These are phyloP conservation scores for Antitype chi DNA, from an alignment of 2,888 invertebrate species.

Conservation along the genomic window DNA sequence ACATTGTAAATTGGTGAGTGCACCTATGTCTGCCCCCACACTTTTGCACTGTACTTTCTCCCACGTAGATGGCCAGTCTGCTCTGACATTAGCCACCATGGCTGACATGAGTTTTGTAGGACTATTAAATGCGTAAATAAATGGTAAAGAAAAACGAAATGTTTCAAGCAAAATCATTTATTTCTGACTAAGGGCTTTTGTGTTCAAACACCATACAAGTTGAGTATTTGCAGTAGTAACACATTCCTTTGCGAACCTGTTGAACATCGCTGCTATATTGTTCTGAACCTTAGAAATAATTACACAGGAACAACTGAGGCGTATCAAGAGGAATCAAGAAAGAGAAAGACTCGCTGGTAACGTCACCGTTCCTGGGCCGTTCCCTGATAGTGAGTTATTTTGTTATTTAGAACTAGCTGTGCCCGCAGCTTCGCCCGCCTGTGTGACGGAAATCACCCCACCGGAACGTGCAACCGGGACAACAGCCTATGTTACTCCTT, in stretches of 20 bases:
- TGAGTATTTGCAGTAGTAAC: not conserved
- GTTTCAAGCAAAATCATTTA: not conserved
- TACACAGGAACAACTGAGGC: slow-evolving; percentile 95
- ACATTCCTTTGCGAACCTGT: not conserved
- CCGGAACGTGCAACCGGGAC: no score
- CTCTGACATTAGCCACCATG: no score
- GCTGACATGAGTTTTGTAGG: no score
- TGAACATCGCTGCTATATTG: not conserved
- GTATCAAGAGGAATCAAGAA: slow-evolving; percentile 98
- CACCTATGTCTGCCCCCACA: no score
- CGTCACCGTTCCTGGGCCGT: slow-evolving; percentile 78
- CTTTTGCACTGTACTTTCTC: no score
- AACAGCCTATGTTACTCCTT: no score
- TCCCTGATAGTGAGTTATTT: slow-evolving; percentile 78
- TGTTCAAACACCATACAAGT: not conserved
- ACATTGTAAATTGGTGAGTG: not conserved
- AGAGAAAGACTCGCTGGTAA: slow-evolving; percentile 93
- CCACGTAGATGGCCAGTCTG: no score
- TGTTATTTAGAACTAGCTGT: not conserved
- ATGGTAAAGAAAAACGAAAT: not conserved
- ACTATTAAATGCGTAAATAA: no score
- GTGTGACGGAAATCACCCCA: no score
- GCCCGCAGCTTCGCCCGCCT: no score
- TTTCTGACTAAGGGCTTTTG: not conserved
- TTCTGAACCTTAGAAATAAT: not conserved